Conservation (phyloP, 2,888 invertebrate genomes). For the Dynastes maya region DNA sequence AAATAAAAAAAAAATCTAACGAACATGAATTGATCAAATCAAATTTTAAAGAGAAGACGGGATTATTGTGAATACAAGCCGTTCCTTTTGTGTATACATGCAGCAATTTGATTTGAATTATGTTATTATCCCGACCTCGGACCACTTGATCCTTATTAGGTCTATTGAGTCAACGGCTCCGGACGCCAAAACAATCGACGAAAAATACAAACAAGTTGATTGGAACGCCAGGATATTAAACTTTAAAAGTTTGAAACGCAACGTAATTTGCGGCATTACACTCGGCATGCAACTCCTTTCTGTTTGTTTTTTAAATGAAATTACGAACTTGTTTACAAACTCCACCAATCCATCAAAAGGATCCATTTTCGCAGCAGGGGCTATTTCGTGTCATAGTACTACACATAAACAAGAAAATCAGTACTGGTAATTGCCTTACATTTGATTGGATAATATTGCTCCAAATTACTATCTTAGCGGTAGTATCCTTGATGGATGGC, state of each 20-base stretch:
- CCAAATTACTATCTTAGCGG: neutral
- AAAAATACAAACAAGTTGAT: constrained; percentile 45
- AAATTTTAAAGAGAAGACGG: constrained; percentile 10
- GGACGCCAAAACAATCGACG: constrained; percentile 33
- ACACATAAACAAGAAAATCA: constrained; percentile 33
- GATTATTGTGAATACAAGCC: constrained; percentile 22
- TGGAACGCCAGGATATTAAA: constrained; percentile 38
- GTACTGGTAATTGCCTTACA: neutral
- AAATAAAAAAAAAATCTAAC: constrained; percentile 16
- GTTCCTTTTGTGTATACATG: neutral
- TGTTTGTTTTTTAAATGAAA: constrained; percentile 27
- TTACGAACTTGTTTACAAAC: constrained; percentile 40
- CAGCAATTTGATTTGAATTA: constrained; percentile 52
- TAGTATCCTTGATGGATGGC: neutral
- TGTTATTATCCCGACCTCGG: constrained; percentile 58
- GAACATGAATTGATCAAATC: constrained; percentile 25
- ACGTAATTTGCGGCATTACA: constrained; percentile 20
- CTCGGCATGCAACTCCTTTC: constrained; percentile 24
- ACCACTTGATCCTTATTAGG: constrained; percentile 50
- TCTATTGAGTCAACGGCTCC: constrained; percentile 46
- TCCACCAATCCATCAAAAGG: constrained; percentile 28
- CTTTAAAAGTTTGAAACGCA: constrained; percentile 30
- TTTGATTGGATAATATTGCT: neutral
- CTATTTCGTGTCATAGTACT: constrained; percentile 41
- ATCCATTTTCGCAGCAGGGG: constrained; percentile 37